Base-by-base conservation (phyloP, 2,113 vertebrate genomes). In the Aldabrachelys gigantea region DNA sequence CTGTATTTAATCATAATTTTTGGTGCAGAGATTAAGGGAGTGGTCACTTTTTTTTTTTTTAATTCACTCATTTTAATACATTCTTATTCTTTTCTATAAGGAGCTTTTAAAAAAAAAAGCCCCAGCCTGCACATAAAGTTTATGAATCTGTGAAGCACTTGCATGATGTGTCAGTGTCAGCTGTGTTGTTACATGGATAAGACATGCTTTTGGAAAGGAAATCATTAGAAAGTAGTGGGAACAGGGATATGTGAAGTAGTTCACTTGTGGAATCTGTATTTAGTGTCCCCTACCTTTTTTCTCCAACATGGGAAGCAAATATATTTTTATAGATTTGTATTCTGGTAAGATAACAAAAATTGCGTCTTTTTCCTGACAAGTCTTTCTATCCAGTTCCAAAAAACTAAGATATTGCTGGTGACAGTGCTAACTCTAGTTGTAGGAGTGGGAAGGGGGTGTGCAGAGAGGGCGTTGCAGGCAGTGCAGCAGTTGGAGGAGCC, bases 271-370 rank as follows among this genome's bases (percentile, higher is more conserved):
- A 93, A 88, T 72, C 72, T 85, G 41, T 8, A 1, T n/a, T 17
- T 84, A 52, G 6, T 80, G 14, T 90, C 90, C 83, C 80, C 85
- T 3, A 44, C 53, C 89, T 85, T 78, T 82, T 87, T 86, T 90
- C 91, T 53, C 72, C 90, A 87, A 90, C 82, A 44, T 72, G n/a
- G 80, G 91, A 86, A 86, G 52, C 81, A 50, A 88, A n/a, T 59
- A 75, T 44, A 6, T 11, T 80, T 57, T 88, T 84, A 80, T 4
- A 95, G 72, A 82, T 52, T 41, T 9, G 81, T 92, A 65, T 62
- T 72, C 91, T 95, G 87, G 93, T 80, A 94, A 72, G 41, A 49
- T 90, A 89, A 52, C 85, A 75, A 24, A 89, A 54, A 35, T 56
- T 82, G 47, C 88, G 50, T 31, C 84, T 90, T 90, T 76, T 44